Conservation (phyloP, 2,113 vertebrate genomes). For the Acrocephalus kingi region DNA sequence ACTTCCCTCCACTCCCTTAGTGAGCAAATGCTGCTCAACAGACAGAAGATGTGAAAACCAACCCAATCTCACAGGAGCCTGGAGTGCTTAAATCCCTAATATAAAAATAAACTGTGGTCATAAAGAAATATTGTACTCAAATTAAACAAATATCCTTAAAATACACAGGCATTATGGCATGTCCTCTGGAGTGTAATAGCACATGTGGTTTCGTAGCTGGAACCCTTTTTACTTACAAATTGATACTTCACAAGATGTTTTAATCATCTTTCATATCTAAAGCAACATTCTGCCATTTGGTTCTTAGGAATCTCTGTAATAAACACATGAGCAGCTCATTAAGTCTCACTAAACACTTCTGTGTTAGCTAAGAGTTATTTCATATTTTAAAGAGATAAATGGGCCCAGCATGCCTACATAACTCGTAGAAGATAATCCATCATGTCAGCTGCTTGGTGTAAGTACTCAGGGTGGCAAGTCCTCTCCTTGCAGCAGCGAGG, state of each 20-base stretch:
- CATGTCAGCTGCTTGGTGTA: background rate
- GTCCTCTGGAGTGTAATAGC: background rate
- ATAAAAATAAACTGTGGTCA: background rate
- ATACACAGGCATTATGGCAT: background rate
- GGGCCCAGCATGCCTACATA: background rate
- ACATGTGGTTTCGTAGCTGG: background rate
- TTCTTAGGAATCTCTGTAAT: conserved; percentile 10
- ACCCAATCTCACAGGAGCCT: background rate
- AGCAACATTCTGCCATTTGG: background rate
- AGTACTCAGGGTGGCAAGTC: background rate
- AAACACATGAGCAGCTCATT: conserved; percentile 40
- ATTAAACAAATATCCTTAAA: background rate
- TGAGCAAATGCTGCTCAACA: background rate
- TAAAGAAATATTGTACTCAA: background rate
- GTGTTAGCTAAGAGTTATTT: background rate
- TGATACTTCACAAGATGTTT: conserved; percentile 6
- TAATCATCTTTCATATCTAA: conserved; percentile 13
- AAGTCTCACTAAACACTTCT: conserved; percentile 30
- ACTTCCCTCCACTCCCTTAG: background rate
- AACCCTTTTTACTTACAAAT: background rate
- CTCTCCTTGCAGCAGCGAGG: background rate
- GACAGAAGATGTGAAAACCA: background rate
- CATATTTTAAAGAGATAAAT: conserved; percentile 30
- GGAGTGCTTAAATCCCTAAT: background rate
- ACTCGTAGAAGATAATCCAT: background rate